Base-by-base conservation (phyloP, 2,888 invertebrate species). In the Euzetes globulus region DNA sequence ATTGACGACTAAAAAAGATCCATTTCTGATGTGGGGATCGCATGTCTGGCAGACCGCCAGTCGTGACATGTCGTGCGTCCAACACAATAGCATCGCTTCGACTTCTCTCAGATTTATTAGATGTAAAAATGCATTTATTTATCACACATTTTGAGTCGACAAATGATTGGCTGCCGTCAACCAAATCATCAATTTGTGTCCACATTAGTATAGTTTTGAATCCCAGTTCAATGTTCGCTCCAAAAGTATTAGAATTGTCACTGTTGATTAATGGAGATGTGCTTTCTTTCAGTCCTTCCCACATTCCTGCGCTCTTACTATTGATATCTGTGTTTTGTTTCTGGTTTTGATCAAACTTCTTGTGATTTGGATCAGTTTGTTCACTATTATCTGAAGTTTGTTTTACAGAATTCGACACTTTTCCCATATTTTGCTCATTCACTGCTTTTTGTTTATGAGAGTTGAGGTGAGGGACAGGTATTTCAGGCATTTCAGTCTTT, bases 1-100 rank as follows among this genome's bases (percentile, higher is more conserved):
- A 45, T 13, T 45, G n/a, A 22, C 13, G 2, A 68, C 22, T 68
- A 33, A 19, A 68, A 22, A 68, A 22, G 33, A 68, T 45, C 70
- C 70, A 68, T 45, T 22, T 22, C 33, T 68, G 70, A 45, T 68
- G 27, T 17, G 37, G 37, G 13, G 70, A 37, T 45, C 70, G 70
- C 70, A 45, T 68, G 41, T 68, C n/a, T 68, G 70, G 70, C 58
- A 58, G 25, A 7, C 19, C 15, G 19, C 19, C 15, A 17, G 25
- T 58, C 13, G 29, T 19, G 15, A 58, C 29, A 58, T 58, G 15
- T 58, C 58, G 58, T 58, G 58, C 58, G 25, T 68, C n/a, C 1
- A 68, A n/a, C 4, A 68, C 45, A 45, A 68, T 68, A 19, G 70
- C 70, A 45, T 68, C 70, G 25, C 41, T 22, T 22, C 27, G 15